Evolutionary conservation across 2,113 vertebrate species (phyloP).

Genomic region (Microcebus tavaratra): DNA sequence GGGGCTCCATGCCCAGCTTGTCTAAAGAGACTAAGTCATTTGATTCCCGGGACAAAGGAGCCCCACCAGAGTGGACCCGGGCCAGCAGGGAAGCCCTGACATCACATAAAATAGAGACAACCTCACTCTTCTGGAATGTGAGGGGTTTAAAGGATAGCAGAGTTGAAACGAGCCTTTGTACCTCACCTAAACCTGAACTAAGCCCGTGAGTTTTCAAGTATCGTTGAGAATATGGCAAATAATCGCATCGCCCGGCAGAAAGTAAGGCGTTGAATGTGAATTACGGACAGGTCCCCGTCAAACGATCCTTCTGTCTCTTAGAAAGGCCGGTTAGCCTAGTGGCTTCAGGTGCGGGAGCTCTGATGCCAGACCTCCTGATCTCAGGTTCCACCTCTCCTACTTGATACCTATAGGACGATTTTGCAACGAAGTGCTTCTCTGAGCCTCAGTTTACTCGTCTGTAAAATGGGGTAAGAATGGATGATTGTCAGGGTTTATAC

Average conservation of each 20-base stretch:
- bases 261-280: rapidly evolving
- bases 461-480: background rate
- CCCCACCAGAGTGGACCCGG: conserved; percentile 5
- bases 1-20: conserved; percentile 41
- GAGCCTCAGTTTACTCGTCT: background rate
- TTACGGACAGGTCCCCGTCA: background rate
- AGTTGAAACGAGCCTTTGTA: conserved; percentile 34
- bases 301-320: background rate
- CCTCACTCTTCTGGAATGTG: conserved; percentile 50
- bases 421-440: background rate
- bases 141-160: background rate
- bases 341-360: background rate
- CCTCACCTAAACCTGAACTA: background rate
- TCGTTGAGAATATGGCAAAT: background rate
- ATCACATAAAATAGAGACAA: conserved; percentile 56
- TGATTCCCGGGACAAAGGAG: conserved; percentile 61
- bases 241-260: background rate
- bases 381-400: background rate
- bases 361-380: background rate
- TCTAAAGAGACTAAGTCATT: conserved; percentile 59
- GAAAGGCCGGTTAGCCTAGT: background rate
- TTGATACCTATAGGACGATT: background rate
- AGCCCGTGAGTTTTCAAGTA: background rate
- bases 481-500: background rate
- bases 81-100: conserved; percentile 63